These are phyloP conservation scores for Hyaena hyaena DNA, from an alignment of 2,113 vertebrate species.

Conservation along the genomic window DNA sequence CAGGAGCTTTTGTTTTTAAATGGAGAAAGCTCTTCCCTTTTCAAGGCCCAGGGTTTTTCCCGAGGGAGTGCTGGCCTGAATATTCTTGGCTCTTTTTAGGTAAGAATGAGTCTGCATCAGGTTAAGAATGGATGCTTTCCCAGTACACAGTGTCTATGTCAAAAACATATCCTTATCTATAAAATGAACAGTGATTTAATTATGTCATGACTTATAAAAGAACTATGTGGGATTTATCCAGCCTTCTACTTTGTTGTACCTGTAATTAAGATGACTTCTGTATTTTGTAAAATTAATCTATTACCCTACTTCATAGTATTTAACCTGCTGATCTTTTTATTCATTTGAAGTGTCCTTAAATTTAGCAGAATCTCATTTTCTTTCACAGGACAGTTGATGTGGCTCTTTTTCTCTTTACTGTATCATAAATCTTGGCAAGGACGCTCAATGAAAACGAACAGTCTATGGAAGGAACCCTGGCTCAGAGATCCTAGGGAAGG, in stretches of 20 bases:
- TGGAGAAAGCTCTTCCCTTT: constrained; percentile 19
- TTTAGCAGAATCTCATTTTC: constrained; percentile 78
- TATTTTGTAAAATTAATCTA: constrained; percentile 76
- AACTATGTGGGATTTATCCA: constrained; percentile 31
- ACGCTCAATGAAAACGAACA: constrained; percentile 55
- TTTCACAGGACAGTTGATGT: constrained; percentile 69
- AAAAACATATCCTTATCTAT: constrained; percentile 59
- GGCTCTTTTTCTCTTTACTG: constrained; percentile 70
- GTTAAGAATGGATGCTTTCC: constrained; percentile 4
- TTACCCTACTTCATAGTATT: constrained; percentile 67
- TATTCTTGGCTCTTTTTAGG: constrained; percentile 11
- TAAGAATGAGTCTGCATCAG: constrained; percentile 31
- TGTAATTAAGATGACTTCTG: constrained; percentile 70
- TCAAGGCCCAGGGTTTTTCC: neutral
- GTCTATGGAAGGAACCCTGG: neutral
- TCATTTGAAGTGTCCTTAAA: constrained; percentile 76
- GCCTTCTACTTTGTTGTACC: constrained; percentile 58
- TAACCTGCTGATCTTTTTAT: constrained; percentile 77
- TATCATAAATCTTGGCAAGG: constrained; percentile 79
- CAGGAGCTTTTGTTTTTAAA: neutral
- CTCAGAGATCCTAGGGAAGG: constrained; percentile 44
- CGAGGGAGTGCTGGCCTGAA: neutral
- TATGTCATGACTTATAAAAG: constrained; percentile 69
- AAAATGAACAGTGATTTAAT: constrained; percentile 73
- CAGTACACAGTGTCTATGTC: constrained; percentile 30